A percentile compares a stretch with the other conserved stretches of the same genome.
These are phyloP conservation scores for Trogon surrucura DNA, from an alignment of 2,113 vertebrate species.

Conservation along the genomic window DNA sequence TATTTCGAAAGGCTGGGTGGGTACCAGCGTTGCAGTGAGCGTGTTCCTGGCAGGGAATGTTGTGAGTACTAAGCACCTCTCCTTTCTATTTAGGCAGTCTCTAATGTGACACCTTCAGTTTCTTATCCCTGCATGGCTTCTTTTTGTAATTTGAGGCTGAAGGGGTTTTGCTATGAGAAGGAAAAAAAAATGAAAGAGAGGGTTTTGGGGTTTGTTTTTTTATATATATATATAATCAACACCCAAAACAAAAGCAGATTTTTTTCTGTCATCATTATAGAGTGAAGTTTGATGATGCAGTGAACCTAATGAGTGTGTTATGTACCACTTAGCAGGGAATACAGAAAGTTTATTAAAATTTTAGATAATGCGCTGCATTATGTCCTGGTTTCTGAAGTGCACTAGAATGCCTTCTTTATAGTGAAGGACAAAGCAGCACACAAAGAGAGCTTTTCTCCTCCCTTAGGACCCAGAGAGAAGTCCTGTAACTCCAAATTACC, in stretches of 20 bases:
- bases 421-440: not conserved
- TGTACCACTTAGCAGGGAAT: not conserved
- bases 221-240: not conserved
- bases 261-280: not conserved
- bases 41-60: not conserved
- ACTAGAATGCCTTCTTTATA: not conserved
- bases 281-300: not conserved
- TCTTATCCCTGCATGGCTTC: not conserved
- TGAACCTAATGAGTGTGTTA: not conserved
- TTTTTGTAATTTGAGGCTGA: not conserved
- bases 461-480: not conserved
- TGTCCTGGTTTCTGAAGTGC: constrained; percentile 10
- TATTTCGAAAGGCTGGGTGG: not conserved
- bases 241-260: not conserved
- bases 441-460: not conserved
- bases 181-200: not conserved
- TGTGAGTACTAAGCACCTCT: not conserved
- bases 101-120: not conserved
- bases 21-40: not conserved
- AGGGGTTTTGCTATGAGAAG: not conserved
- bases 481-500: not conserved
- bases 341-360: constrained; percentile 44
- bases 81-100: not conserved
- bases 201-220: not conserved
- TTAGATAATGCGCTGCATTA: not conserved